Base-by-base conservation (phyloP, 2,888 invertebrate species). In the Muschampia plurimacula region DNA sequence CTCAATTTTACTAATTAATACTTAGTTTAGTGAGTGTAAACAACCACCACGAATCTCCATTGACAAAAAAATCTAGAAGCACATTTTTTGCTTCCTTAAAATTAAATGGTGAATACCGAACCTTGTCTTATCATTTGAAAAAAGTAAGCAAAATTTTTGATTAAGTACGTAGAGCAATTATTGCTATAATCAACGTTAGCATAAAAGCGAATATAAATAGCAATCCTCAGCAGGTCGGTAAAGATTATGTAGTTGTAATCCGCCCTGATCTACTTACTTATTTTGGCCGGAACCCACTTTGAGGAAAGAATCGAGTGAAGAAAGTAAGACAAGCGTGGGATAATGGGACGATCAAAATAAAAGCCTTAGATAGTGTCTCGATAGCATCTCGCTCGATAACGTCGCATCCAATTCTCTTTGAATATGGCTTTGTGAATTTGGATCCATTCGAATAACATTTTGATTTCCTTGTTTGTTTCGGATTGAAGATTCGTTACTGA, bases 321-420 rank as follows among this genome's bases (percentile, higher is more conserved):
- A 89, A 90, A 89, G 87, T 87, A 82, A 85, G 82, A 79, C 84
- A 79, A 84, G 84, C 89, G 90, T 90, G 89, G 88, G 90, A 88
- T 72, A 67, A 67, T 67, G 72, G 67, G 57, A 67, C 67, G 72
- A 67, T 63, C 67, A 67, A 72, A 72, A 63, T 77, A 76, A 77
- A 76, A 73, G 74, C 65, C 64, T 65, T 69, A 73, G 74, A 75
- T 75, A 71, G 67, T 46, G 22, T 57, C 49, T 60, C 67, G 75
- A 76, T 73, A 75, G 41, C 41, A 76, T 74, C 57, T 57, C 73
- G 52, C 64, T 55, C 22, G 10, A 55, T 55, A 55, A 22, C 55
- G 49, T 67, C 72, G 67, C 44, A 66, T 73, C 65, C 67, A 75
- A 73, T 76, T 73, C 70, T 44, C 22, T 71, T 52, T 39, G 65